These are phyloP conservation scores for Perizoma flavofasciatum DNA, from an alignment of 2,888 invertebrate genomes.

Conservation along the genomic window DNA sequence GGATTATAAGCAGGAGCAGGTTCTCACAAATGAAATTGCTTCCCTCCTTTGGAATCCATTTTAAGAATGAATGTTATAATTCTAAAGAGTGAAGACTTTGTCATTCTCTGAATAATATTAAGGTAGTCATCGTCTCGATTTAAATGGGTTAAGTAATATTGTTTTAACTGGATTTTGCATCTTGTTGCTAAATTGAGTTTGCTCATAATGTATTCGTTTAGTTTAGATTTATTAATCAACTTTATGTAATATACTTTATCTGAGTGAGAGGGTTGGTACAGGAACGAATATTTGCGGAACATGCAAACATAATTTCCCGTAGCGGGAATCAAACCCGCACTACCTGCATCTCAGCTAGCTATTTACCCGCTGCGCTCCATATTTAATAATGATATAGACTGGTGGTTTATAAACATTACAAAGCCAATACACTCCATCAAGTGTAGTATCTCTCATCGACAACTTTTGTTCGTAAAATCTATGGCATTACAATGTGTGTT, in stretches of 20 bases:
- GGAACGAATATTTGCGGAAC: too few relatives aligned
- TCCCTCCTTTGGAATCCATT: constrained; percentile 82
- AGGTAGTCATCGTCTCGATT: constrained; percentile 32
- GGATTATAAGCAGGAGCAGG: constrained; percentile 83
- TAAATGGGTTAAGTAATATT: constrained; percentile 31
- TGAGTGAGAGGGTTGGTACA: too few relatives aligned
- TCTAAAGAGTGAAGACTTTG: constrained; percentile 79
- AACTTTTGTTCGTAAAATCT: constrained; percentile 26
- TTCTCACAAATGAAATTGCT: constrained; percentile 83
- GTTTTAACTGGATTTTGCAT: constrained; percentile 8
- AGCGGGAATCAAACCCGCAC: too few relatives aligned
- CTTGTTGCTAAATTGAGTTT: not conserved
- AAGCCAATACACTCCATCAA: too few relatives aligned
- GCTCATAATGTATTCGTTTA: too few relatives aligned
- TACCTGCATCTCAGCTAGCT: too few relatives aligned
- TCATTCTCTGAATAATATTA: constrained; percentile 51
- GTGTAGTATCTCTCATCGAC: constrained; percentile 11
- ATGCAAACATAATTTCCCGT: too few relatives aligned
- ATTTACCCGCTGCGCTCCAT: not conserved
- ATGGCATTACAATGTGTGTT: constrained; percentile 37
- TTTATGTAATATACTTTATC: too few relatives aligned
- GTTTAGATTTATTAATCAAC: too few relatives aligned
- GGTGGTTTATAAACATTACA: too few relatives aligned
- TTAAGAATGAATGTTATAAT: constrained; percentile 82
- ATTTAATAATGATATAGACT: not conserved